Conservation (phyloP, 2,888 invertebrate species). For the Coelogynopora nodosa region DNA sequence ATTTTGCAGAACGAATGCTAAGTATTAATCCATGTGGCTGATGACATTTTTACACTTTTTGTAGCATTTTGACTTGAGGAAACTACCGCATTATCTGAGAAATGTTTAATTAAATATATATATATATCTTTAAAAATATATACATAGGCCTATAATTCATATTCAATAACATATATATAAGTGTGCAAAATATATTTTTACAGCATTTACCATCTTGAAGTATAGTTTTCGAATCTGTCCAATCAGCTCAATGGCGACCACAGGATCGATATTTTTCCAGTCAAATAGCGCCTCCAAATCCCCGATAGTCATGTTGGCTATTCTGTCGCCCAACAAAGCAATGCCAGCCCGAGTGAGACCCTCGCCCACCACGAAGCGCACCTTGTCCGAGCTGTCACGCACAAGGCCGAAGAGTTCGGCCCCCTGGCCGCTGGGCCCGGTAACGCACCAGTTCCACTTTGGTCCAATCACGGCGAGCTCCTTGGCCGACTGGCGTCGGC, state of each 20-base stretch:
- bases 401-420: slow-evolving; percentile 8
- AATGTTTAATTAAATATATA: too few species aligned
- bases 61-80: too few species aligned
- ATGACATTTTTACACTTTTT: too few species aligned
- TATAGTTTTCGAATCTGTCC: slow-evolving; percentile 50
- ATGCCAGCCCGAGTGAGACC: slow-evolving; percentile 51
- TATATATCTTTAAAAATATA: too few species aligned
- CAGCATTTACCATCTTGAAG: slow-evolving; percentile 50
- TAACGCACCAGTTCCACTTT: background rate
- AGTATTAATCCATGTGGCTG: too few species aligned
- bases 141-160: too few species aligned
- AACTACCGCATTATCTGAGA: too few species aligned
- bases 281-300: slow-evolving; percentile 51
- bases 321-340: slow-evolving; percentile 49
- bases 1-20: too few species aligned
- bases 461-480: background rate
- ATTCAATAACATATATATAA: background rate
- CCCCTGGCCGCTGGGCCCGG: background rate
- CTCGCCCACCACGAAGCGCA: slow-evolving; percentile 50
- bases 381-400: background rate
- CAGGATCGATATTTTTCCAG: slow-evolving; percentile 50
- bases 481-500: background rate
- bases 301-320: slow-evolving; percentile 52
- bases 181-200: too few species aligned
- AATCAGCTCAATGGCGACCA: slow-evolving; percentile 48